Base-by-base conservation (phyloP, 2,888 invertebrate genomes). In the Strigamia maritima region DNA sequence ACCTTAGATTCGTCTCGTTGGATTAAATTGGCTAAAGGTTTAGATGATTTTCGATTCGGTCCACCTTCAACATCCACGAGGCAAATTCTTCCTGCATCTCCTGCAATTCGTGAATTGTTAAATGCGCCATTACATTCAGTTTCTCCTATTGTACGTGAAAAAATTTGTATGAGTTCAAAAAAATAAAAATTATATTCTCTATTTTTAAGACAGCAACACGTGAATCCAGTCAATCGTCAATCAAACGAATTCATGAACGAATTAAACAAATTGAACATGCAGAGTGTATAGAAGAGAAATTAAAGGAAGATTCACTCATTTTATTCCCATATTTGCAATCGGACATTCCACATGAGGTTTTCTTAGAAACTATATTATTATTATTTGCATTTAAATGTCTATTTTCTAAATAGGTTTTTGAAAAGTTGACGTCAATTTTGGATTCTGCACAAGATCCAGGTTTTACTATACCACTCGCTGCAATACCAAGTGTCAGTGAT, bases 41-140 rank as follows among this genome's bases (percentile, higher is more conserved):
- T 77, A 60, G 60, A 77, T 60, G 77, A 77, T 26, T 77, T 77
- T 28, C 77, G 77, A 16, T 60, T 38, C 28, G 77, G 77, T 2
- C 77, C 77, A 10, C 54, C 77, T 24, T 10, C 16, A n/a, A 14
- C 14, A 26, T 8, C 8, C 8, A 4, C 49, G 4, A 31, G 77
- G 10, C 3, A n/a, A 10, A 54, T 77, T 26, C 44, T 26, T 2
- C 77, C 54, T 75, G 60, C 60, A 60, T 19, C 60, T 10, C 60
- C 60, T 19, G 60, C 54, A 19, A 54, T 49, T 49, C 49, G 49
- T 49, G 16, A n/a, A n/a, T n/a, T n/a, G n/a, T n/a, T n/a, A n/a
- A n/a, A n/a, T n/a, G n/a, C 40, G 40, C 14, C 40, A 40, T 14
- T 14, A 40, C 8, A 40, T 40, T 40, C 40, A 40, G 40, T 14